phyloP scores from a whole-genome alignment of 1,140 invertebrate species.

The Bicyclus anynana region DNA sequence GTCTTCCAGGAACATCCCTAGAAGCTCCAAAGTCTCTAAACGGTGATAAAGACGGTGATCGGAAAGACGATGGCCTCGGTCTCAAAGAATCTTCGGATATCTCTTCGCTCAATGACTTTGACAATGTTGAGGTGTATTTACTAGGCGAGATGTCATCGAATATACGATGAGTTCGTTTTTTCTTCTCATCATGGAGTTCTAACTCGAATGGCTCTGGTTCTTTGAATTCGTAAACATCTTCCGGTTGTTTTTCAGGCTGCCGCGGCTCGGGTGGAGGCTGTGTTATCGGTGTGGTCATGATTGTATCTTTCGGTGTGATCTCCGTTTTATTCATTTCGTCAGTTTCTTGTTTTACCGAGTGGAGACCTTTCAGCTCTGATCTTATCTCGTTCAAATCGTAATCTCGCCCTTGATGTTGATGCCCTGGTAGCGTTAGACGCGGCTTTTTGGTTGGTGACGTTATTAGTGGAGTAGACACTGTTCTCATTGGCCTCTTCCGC shows the following conservation, averaged over 20 bases:
- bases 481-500: constrained; percentile 56
- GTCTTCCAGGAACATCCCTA: constrained; percentile 38
- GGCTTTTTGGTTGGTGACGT: constrained; percentile 53
- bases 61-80: constrained; percentile 50
- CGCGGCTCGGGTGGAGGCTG: constrained; percentile 43
- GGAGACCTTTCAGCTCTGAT: constrained; percentile 89
- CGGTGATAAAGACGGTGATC: constrained; percentile 65
- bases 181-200: constrained; percentile 83
- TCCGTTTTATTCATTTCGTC: constrained; percentile 69
- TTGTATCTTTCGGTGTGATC: constrained; percentile 50
- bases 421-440: constrained; percentile 32
- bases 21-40: constrained; percentile 66
- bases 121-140: constrained; percentile 67
- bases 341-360: constrained; percentile 64
- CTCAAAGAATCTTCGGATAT: constrained; percentile 60
- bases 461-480: constrained; percentile 43
- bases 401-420: constrained; percentile 77
- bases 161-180: constrained; percentile 78
- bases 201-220: constrained; percentile 92
- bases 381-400: constrained; percentile 91
- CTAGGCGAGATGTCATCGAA: constrained; percentile 77
- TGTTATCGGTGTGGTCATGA: constrained; percentile 26
- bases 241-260: constrained; percentile 72
- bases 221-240: constrained; percentile 93
- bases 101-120: constrained; percentile 67